phyloP scores from a whole-genome alignment of 2,113 vertebrate species.

The Hyperoodon ampullatus region DNA sequence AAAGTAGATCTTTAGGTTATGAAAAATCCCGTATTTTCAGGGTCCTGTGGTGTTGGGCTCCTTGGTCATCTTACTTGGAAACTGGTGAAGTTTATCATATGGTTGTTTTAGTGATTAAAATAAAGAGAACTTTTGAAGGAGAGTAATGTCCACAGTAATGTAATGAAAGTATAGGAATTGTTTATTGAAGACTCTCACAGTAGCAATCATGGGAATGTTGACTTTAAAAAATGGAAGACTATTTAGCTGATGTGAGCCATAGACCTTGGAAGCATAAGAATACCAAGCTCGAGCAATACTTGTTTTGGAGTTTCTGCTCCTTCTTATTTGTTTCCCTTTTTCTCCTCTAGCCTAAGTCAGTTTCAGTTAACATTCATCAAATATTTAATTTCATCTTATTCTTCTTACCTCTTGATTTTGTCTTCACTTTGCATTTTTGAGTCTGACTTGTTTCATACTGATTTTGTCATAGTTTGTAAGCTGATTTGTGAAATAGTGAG shows the following conservation, averaged over 20 bases:
- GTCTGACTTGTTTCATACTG: background rate
- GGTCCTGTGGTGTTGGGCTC: background rate
- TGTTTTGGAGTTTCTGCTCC: background rate
- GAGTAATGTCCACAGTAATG: background rate
- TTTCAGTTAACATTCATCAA: conserved; percentile 17
- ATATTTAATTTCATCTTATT: conserved; percentile 34
- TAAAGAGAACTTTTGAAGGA: conserved; percentile 43
- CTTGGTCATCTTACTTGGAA: background rate
- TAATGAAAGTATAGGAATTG: background rate
- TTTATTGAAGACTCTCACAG: conserved; percentile 33
- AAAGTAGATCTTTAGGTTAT: conserved; percentile 17
- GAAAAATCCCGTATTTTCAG: background rate
- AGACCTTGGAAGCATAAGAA: background rate
- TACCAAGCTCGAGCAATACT: background rate
- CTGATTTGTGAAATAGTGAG: conserved; percentile 21
- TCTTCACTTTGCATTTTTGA: conserved; percentile 18
- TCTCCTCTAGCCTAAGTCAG: background rate
- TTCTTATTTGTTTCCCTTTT: background rate
- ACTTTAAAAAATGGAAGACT: background rate
- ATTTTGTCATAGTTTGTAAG: conserved; percentile 40
- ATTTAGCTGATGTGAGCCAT: background rate
- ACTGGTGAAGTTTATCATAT: background rate
- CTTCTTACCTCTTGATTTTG: background rate
- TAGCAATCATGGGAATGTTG: background rate
- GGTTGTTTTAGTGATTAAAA: background rate